Percentiles rank a stretch among this genome's conserved stretches.
phyloP scores from a whole-genome alignment of 2,113 vertebrate species.

The Antennarius striatus region DNA sequence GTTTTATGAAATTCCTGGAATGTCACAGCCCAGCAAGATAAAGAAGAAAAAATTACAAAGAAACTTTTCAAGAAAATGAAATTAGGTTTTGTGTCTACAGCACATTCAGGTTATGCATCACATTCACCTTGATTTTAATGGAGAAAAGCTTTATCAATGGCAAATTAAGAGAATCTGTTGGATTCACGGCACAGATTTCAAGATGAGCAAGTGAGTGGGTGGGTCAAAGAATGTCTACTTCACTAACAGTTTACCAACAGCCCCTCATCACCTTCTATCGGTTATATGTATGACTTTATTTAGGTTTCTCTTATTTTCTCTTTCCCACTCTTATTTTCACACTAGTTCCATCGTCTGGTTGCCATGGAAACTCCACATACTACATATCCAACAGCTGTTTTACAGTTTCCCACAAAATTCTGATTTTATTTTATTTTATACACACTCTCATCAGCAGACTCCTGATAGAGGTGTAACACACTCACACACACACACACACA shows the following conservation, averaged over 20 bases:
- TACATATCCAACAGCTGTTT: conserved; percentile 73
- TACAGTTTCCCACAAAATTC: conserved; percentile 57
- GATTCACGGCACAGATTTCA: background rate
- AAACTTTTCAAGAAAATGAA: background rate
- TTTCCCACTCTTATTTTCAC: background rate
- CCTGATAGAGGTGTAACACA: background rate
- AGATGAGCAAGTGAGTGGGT: background rate
- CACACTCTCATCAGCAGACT: conserved; percentile 23
- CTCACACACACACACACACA: conserved; percentile 2
- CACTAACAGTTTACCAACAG: background rate
- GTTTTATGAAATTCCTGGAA: conserved; percentile 44
- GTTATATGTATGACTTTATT: background rate
- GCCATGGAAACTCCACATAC: conserved; percentile 70
- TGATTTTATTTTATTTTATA: conserved; percentile 18
- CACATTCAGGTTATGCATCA: background rate
- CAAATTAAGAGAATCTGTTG: too few relatives aligned
- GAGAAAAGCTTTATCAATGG: too few relatives aligned
- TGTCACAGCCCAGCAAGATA: conserved; percentile 1
- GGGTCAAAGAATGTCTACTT: background rate
- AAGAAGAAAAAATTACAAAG: background rate
- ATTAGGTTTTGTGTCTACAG: background rate
- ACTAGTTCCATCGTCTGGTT: conserved; percentile 57
- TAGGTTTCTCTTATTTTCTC: conserved; percentile 24
- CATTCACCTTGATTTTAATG: background rate
- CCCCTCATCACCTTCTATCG: background rate